Evolutionary conservation across 2,113 vertebrate genomes (phyloP).

Genomic region (Melozone crissalis): DNA sequence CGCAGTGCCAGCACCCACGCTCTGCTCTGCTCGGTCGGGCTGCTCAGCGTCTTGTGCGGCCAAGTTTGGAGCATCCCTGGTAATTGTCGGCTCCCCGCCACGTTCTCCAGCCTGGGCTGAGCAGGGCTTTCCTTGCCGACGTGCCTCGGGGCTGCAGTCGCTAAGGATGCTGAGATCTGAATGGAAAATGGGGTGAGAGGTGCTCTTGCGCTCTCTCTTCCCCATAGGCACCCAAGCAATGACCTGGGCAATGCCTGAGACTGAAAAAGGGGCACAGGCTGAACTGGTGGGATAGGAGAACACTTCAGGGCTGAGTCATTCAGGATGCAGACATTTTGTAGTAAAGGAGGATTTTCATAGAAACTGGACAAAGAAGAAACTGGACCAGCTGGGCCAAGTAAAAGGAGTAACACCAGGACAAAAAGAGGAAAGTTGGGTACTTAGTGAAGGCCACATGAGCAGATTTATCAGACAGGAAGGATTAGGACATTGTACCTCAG

Average conservation of each 20-base stretch:
- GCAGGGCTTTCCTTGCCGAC: neutral
- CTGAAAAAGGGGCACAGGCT: neutral
- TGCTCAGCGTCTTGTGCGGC: neutral
- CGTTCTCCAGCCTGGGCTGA: neutral
- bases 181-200: neutral
- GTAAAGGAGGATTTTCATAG: neutral
- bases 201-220: neutral
- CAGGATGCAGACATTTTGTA: neutral
- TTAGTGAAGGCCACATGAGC: neutral
- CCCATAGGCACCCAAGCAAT: neutral
- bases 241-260: fast-evolving
- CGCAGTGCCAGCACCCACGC: neutral
- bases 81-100: fast-evolving
- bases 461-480: neutral
- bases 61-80: neutral
- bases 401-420: neutral
- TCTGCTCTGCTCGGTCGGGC: neutral
- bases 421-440: neutral
- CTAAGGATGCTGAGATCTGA: neutral
- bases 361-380: neutral
- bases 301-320: neutral
- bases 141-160: neutral
- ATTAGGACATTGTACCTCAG: neutral
- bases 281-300: neutral
- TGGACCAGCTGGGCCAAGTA: neutral